Conservation (phyloP, 2,113 vertebrate genomes). For the Corythoichthys haematopterus region DNA sequence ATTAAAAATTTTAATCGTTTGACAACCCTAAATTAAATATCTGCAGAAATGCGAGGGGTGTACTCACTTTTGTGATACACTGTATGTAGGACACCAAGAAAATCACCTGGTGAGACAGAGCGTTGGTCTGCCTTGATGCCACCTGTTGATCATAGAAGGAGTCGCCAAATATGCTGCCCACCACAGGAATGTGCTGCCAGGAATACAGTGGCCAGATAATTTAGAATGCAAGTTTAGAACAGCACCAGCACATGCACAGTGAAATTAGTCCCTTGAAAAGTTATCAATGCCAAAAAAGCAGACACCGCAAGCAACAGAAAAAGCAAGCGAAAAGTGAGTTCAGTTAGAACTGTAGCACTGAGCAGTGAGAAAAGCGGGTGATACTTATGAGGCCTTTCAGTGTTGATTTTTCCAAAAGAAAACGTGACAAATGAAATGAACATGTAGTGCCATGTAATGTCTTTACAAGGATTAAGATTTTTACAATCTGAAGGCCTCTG, state of each 20-base stretch:
- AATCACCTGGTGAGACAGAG: slow-evolving; percentile 94
- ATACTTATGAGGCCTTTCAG: slow-evolving; percentile 25
- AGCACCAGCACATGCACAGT: neutral
- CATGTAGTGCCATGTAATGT: neutral
- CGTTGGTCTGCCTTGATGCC: slow-evolving; percentile 91
- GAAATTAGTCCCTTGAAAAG: neutral
- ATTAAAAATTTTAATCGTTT: too few species aligned
- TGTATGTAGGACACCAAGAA: too few species aligned
- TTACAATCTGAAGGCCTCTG: too few species aligned
- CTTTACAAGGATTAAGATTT: neutral
- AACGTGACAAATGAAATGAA: neutral
- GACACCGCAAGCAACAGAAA: slow-evolving; percentile 37
- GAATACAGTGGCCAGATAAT: slow-evolving; percentile 21
- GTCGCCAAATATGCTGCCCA: slow-evolving; percentile 93
- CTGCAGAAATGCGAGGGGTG: too few species aligned
- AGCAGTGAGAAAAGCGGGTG: slow-evolving; percentile 44
- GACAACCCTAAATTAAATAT: too few species aligned
- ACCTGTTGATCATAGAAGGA: slow-evolving; percentile 97
- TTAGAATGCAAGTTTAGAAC: neutral
- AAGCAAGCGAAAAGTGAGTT: slow-evolving; percentile 36
- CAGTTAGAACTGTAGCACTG: slow-evolving; percentile 30
- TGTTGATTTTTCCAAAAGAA: slow-evolving; percentile 5
- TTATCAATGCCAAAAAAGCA: slow-evolving; percentile 17
- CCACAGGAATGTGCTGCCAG: slow-evolving; percentile 87
- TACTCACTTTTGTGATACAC: too few species aligned